Evolutionary conservation across 2,797 vertebrate species (phyloP).

Genomic region (Alectoris magna): DNA sequence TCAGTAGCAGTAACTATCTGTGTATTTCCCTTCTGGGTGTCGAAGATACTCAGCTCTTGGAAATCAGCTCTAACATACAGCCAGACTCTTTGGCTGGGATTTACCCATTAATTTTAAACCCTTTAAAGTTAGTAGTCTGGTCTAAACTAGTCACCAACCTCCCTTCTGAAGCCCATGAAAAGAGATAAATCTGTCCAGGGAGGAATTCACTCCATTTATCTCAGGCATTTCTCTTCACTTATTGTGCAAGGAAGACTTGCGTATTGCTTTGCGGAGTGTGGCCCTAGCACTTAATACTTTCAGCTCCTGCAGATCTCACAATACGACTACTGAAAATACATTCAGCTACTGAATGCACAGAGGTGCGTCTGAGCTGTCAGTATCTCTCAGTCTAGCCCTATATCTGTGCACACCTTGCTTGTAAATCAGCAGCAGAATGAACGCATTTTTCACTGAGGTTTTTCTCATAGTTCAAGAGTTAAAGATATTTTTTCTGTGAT

Average conservation of each 20-base stretch:
- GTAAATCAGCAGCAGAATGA: not conserved
- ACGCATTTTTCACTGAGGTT: not conserved
- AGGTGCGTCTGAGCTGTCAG: not conserved
- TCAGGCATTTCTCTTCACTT: constrained; percentile 23
- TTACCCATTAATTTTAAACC: constrained; percentile 23
- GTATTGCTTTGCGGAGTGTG: not conserved
- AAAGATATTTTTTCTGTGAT: not conserved
- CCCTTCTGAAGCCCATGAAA: constrained; percentile 27
- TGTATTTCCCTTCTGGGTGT: not conserved
- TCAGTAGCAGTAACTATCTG: not conserved
- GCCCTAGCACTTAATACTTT: not conserved
- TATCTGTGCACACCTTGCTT: not conserved
- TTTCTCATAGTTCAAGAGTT: not conserved
- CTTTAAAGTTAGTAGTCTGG: not conserved
- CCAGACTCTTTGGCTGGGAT: constrained; percentile 8
- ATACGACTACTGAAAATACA: constrained; percentile 4
- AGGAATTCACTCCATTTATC: constrained; percentile 33
- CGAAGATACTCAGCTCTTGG: not conserved
- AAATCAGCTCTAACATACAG: not conserved
- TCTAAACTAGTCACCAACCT: constrained; percentile 20
- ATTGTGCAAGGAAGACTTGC: not conserved
- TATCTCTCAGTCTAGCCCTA: not conserved
- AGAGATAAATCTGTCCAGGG: constrained; percentile 37
- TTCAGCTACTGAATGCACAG: not conserved
- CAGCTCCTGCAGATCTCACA: not conserved